These are phyloP conservation scores for Gadopsis marmoratus DNA, from an alignment of 2,797 vertebrate species.

Conservation along the genomic window DNA sequence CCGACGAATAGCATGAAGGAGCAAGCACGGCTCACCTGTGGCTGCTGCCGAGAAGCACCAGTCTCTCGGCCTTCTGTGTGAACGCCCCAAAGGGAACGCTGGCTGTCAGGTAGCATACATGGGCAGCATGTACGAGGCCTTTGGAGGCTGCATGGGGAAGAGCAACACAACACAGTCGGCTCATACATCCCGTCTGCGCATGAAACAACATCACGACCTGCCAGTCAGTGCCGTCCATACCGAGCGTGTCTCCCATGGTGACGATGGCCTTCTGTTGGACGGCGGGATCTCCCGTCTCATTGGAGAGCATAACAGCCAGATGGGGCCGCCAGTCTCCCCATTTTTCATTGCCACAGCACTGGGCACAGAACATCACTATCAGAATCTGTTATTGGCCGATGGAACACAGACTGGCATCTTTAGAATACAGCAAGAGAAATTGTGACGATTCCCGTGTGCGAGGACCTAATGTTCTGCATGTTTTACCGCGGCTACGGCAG, in stretches of 20 bases:
- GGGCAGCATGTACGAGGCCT: conserved; percentile 89
- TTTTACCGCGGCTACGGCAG: conserved; percentile 88
- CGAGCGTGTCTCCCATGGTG: conserved; percentile 91
- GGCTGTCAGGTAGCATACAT: conserved; percentile 93
- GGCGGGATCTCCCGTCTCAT: conserved; percentile 84
- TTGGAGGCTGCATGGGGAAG: conserved; percentile 83
- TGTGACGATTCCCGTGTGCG: background rate
- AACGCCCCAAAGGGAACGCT: conserved; percentile 86
- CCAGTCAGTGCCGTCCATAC: conserved; percentile 74
- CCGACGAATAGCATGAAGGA: background rate
- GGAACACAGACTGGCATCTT: background rate
- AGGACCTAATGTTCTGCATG: background rate
- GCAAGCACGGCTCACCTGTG: conserved; percentile 83
- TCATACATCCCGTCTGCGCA: background rate
- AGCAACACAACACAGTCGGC: conserved; percentile 21
- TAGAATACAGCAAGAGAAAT: background rate
- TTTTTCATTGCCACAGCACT: conserved; percentile 82
- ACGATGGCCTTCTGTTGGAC: conserved; percentile 84
- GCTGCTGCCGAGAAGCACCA: conserved; percentile 90
- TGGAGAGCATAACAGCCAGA: conserved; percentile 92
- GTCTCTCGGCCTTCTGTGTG: conserved; percentile 82
- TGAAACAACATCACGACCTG: background rate
- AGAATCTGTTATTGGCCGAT: background rate
- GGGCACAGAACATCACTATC: conserved; percentile 27
- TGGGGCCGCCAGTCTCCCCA: conserved; percentile 96